Percentiles rank a stretch among this genome's conserved stretches.
Evolutionary conservation across 2,888 invertebrate species (phyloP).

Genomic region (Ceramica pisi): DNA sequence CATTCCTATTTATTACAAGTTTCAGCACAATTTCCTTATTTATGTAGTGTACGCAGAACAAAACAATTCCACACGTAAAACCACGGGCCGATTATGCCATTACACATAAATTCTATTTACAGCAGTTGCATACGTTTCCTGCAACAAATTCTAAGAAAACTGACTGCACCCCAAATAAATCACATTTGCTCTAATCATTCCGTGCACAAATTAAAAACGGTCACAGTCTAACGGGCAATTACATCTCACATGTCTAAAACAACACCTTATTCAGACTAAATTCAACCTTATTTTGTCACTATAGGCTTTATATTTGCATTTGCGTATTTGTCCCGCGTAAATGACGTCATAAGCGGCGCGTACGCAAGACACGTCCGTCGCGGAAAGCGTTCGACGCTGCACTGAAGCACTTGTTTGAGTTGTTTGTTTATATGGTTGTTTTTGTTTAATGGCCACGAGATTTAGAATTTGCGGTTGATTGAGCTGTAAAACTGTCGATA

Average conservation of each 20-base stretch:
- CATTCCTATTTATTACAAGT: not conserved
- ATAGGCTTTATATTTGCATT: slow-evolving; percentile 42
- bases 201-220: slow-evolving; percentile 73
- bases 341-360: slow-evolving; percentile 66
- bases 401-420: slow-evolving; percentile 73
- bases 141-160: slow-evolving; percentile 55
- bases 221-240: slow-evolving; percentile 65
- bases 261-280: slow-evolving; percentile 50
- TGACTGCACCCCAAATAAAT: slow-evolving; percentile 57
- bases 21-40: slow-evolving; percentile 48
- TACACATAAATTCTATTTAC: slow-evolving; percentile 51
- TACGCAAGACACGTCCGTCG: slow-evolving; percentile 64
- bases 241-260: slow-evolving; percentile 65
- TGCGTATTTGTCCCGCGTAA: slow-evolving; percentile 43
- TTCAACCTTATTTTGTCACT: slow-evolving; percentile 55
- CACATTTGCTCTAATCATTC: slow-evolving; percentile 64
- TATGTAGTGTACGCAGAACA: slow-evolving; percentile 16
- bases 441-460: slow-evolving; percentile 63
- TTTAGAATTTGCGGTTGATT: slow-evolving; percentile 66
- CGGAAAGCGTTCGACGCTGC: slow-evolving; percentile 68
- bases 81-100: slow-evolving; percentile 40
- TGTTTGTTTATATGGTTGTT: slow-evolving; percentile 69
- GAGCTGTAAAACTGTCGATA: slow-evolving; percentile 64
- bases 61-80: slow-evolving; percentile 48
- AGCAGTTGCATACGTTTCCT: slow-evolving; percentile 51